Percentiles rank a stretch among this genome's conserved stretches.
phyloP scores from a whole-genome alignment of 1,140 invertebrate species.

The Laupala kohalensis region DNA sequence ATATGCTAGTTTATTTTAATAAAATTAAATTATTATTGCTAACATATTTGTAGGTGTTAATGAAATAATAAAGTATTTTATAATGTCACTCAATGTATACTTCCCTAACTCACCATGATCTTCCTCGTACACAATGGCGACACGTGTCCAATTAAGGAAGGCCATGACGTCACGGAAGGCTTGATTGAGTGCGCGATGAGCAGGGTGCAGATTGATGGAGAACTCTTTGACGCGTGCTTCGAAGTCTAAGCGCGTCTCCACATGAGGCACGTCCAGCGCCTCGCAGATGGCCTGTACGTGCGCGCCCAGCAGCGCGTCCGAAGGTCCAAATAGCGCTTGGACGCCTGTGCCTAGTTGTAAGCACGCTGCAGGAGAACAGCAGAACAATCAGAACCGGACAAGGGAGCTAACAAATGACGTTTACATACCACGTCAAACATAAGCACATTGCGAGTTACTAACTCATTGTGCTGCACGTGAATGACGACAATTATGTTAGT shows the following conservation, averaged over 20 bases:
- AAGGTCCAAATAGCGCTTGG: slow-evolving; percentile 79
- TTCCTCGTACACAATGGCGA: slow-evolving; percentile 87
- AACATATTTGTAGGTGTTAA: too few species aligned
- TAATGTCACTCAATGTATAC: too few species aligned
- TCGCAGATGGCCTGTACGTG: slow-evolving; percentile 84
- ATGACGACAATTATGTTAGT: too few species aligned
- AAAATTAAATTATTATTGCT: too few species aligned
- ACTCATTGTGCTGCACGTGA: too few species aligned
- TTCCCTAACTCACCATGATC: slow-evolving; percentile 54
- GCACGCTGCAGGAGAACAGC: slow-evolving; percentile 54
- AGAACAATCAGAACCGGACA: neutral
- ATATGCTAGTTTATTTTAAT: too few species aligned
- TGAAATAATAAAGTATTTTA: too few species aligned
- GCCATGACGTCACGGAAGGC: slow-evolving; percentile 78
- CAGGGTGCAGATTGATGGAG: slow-evolving; percentile 82
- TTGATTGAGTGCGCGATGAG: slow-evolving; percentile 64
- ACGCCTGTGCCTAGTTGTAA: slow-evolving; percentile 71
- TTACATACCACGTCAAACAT: too few species aligned
- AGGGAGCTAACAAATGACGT: too few species aligned
- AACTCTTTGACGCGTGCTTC: slow-evolving; percentile 55
- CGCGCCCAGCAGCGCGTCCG: slow-evolving; percentile 62
- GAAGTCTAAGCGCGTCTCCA: slow-evolving; percentile 60
- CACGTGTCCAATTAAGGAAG: slow-evolving; percentile 85
- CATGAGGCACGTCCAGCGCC: slow-evolving; percentile 74
- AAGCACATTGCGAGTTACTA: too few species aligned